Conservation (phyloP, 1,140 invertebrate genomes). For the Drosophila tropicalis region DNA sequence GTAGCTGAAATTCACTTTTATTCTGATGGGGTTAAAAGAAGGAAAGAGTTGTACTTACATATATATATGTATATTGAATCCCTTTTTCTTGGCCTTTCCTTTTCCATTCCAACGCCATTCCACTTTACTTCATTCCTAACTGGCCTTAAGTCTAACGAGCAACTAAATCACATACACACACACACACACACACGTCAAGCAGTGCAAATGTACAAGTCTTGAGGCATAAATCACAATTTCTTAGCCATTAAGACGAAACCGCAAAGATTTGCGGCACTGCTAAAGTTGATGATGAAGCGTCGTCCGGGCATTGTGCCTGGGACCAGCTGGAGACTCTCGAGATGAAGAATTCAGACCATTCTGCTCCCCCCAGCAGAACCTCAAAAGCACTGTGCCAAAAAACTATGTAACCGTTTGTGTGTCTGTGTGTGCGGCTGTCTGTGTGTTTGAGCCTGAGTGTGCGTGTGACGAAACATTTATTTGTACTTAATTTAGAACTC, state of each 20-base stretch:
- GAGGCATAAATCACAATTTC: slow-evolving; percentile 81
- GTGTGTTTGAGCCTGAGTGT: neutral
- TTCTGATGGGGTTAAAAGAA: neutral
- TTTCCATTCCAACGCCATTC: neutral
- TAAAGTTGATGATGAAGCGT: slow-evolving; percentile 63
- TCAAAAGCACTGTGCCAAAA: slow-evolving; percentile 18
- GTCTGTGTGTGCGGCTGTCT: neutral
- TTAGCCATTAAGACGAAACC: slow-evolving; percentile 81
- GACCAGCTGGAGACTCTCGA: slow-evolving; percentile 21
- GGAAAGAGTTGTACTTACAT: neutral
- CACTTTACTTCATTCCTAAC: neutral
- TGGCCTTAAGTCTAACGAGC: slow-evolving; percentile 42
- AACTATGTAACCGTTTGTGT: neutral
- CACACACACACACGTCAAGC: slow-evolving; percentile 27
- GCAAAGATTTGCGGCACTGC: slow-evolving; percentile 76
- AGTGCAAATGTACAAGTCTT: slow-evolving; percentile 60
- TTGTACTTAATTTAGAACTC: neutral
- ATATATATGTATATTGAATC: neutral
- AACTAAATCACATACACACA: slow-evolving; percentile 61
- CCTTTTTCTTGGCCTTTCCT: slow-evolving; percentile 5
- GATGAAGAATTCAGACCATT: slow-evolving; percentile 19
- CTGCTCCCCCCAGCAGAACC: neutral
- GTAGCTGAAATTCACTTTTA: slow-evolving; percentile 27
- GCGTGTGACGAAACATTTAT: neutral
- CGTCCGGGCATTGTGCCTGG: slow-evolving; percentile 18